Percentiles rank a stretch among this genome's conserved stretches.
phyloP scores from a whole-genome alignment of 1,140 invertebrate species.

The Ridgeia piscesae region DNA sequence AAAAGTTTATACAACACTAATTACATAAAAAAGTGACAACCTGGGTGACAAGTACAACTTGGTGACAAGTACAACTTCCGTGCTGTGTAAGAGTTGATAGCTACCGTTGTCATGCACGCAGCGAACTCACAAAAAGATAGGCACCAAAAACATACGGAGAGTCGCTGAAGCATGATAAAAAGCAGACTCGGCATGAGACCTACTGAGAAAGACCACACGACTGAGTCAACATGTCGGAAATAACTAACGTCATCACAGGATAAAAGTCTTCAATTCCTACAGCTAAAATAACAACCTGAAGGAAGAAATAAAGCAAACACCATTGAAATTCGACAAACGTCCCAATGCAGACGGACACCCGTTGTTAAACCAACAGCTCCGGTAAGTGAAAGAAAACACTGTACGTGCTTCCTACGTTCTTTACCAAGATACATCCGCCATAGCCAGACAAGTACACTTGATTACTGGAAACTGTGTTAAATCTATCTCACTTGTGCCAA shows the following conservation, averaged over 20 bases:
- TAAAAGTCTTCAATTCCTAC: background rate
- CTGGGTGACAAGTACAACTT: too few species aligned
- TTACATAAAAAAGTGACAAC: too few species aligned
- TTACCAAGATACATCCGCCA: background rate
- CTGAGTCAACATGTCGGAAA: background rate
- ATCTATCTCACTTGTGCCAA: background rate
- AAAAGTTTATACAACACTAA: too few species aligned
- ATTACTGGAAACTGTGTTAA: background rate
- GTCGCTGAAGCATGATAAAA: too few species aligned
- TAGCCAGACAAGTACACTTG: background rate
- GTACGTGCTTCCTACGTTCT: background rate
- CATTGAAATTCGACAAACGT: background rate
- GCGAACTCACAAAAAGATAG: background rate
- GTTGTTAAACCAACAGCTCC: background rate
- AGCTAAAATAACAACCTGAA: background rate
- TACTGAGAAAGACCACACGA: background rate
- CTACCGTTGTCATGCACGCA: background rate
- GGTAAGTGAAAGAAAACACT: background rate
- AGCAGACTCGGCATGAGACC: background rate
- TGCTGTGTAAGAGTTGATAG: background rate
- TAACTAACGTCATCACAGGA: background rate
- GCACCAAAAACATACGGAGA: background rate
- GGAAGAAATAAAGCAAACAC: background rate
- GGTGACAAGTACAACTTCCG: too few species aligned
- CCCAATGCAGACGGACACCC: background rate